phyloP scores from a whole-genome alignment of 1,140 invertebrate species.

The Nephotettix cincticeps region DNA sequence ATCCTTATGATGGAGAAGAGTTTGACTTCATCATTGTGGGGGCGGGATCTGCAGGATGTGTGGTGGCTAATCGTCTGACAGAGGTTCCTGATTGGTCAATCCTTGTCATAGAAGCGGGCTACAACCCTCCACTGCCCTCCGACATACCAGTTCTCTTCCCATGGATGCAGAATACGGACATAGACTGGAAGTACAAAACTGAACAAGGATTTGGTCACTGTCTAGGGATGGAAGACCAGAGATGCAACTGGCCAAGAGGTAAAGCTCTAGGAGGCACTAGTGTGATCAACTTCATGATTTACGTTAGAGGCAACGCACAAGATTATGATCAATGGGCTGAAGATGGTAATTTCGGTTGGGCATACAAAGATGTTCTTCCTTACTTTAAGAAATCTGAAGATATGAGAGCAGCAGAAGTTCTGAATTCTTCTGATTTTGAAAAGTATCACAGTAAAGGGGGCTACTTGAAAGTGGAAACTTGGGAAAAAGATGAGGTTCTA shows the following conservation, averaged over 20 bases:
- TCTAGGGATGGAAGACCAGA: constrained; percentile 48
- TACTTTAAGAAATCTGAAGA: constrained; percentile 88
- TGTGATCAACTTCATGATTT: constrained; percentile 84
- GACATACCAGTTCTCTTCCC: constrained; percentile 72
- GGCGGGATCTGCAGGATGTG: constrained; percentile 56
- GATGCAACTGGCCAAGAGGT: constrained; percentile 59
- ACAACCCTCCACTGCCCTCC: constrained; percentile 67
- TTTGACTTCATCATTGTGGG: constrained; percentile 51
- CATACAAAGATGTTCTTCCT: constrained; percentile 79
- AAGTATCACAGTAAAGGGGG: constrained; percentile 67
- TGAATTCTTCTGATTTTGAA: constrained; percentile 52
- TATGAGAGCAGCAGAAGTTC: constrained; percentile 75
- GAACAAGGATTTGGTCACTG: constrained; percentile 67
- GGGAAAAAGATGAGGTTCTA: constrained; percentile 56
- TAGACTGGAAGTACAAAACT: constrained; percentile 78
- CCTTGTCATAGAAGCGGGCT: constrained; percentile 51
- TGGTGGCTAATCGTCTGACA: constrained; percentile 55
- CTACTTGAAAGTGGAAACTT: constrained; percentile 54
- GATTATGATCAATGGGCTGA: constrained; percentile 90
- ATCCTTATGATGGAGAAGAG: constrained; percentile 21
- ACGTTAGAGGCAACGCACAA: constrained; percentile 75
- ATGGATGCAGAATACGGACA: constrained; percentile 63
- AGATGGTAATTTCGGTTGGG: constrained; percentile 86
- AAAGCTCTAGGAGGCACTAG: constrained; percentile 74
- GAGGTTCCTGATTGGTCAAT: constrained; percentile 45